Conservation (phyloP, 1,140 invertebrate genomes). For the Halictus rubicundus region DNA sequence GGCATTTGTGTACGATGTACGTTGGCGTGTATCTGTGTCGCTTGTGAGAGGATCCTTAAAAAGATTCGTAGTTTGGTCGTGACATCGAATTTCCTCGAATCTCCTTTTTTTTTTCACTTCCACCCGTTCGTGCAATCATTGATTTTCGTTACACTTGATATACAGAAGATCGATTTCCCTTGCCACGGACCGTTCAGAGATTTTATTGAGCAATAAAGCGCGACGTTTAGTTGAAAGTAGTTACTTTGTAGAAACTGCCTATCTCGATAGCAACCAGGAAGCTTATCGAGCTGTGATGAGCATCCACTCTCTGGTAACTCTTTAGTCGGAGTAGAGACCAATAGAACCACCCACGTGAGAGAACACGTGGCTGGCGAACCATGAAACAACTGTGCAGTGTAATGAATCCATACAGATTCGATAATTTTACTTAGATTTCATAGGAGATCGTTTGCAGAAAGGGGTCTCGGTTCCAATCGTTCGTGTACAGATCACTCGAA, state of each 20-base stretch:
- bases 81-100: neutral
- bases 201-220: constrained; percentile 41
- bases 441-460: neutral
- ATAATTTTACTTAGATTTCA: constrained; percentile 8
- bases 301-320: constrained; percentile 47
- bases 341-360: constrained; percentile 57
- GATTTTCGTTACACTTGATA: constrained; percentile 12
- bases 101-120: neutral
- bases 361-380: constrained; percentile 55
- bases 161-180: constrained; percentile 21
- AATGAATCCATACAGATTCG: constrained; percentile 54
- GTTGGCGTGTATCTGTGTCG: too few relatives aligned
- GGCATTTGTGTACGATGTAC: too few relatives aligned
- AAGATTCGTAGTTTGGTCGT: neutral
- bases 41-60: neutral
- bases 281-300: constrained; percentile 58
- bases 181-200: constrained; percentile 15
- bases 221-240: constrained; percentile 39
- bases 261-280: constrained; percentile 46
- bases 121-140: neutral
- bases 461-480: too few relatives aligned
- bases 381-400: constrained; percentile 46
- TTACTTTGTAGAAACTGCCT: constrained; percentile 52
- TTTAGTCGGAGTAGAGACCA: constrained; percentile 49
- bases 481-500: neutral